phyloP scores from a whole-genome alignment of 2,113 vertebrate genomes.

The Motacilla tschutschensis region DNA sequence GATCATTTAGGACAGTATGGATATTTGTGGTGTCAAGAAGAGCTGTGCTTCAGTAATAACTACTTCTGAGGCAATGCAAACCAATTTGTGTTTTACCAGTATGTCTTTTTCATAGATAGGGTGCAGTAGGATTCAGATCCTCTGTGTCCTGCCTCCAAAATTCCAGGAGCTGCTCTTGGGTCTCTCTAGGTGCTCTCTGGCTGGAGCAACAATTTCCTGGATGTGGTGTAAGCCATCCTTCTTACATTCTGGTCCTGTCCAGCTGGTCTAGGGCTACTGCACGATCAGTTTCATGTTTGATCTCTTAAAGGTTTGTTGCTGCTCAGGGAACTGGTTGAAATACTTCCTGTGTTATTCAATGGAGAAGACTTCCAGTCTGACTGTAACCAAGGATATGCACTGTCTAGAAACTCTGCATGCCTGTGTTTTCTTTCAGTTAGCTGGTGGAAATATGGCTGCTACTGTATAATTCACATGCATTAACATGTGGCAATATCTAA shows the following conservation, averaged over 20 bases:
- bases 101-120: neutral
- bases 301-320: neutral
- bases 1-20: neutral
- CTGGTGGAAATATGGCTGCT: neutral
- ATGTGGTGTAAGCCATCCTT: neutral
- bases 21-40: neutral
- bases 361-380: neutral
- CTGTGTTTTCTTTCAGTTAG: neutral
- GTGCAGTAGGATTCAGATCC: neutral
- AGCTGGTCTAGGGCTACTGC: neutral
- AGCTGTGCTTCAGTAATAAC: neutral
- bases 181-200: neutral
- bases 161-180: neutral
- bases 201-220: neutral
- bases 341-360: neutral
- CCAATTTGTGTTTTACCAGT: neutral
- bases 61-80: neutral
- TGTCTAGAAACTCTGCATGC: neutral
- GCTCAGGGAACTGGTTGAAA: neutral
- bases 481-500: neutral
- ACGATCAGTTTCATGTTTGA: accelerated
- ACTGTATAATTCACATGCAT: neutral
- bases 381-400: neutral
- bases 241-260: neutral
- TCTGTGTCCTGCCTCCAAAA: neutral